Evolutionary conservation across 2,113 vertebrate genomes (phyloP).

Genomic region (Herpetotheres cachinnans): DNA sequence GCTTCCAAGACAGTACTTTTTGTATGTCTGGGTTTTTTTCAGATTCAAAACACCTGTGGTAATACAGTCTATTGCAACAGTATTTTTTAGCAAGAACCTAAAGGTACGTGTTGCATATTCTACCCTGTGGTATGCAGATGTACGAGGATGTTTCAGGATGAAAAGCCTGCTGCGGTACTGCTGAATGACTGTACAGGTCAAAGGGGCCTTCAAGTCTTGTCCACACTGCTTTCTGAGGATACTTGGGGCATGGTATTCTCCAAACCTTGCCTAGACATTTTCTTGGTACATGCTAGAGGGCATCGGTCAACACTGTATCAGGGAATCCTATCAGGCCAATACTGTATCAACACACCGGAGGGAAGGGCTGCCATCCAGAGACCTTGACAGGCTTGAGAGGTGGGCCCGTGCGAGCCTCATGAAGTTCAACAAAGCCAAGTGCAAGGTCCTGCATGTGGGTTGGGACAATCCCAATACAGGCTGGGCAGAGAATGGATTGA

Average conservation of each 20-base stretch:
- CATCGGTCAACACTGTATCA: not conserved
- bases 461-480: too few relatives aligned
- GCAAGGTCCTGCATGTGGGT: too few relatives aligned
- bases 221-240: not conserved
- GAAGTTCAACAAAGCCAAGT: too few relatives aligned
- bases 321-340: not conserved
- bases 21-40: fast-evolving
- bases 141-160: not conserved
- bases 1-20: not conserved
- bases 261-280: not conserved
- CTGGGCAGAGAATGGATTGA: too few relatives aligned
- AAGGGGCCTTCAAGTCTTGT: not conserved
- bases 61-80: not conserved
- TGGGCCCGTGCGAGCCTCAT: too few relatives aligned
- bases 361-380: too few relatives aligned
- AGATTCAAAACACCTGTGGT: not conserved
- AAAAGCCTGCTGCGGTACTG: not conserved
- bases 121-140: not conserved
- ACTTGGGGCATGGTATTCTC: not conserved
- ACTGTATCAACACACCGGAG: too few relatives aligned
- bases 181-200: not conserved
- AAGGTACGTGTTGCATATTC: not conserved
- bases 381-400: too few relatives aligned
- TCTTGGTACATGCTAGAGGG: not conserved
- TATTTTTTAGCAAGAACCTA: not conserved